Evolutionary conservation across 2,888 invertebrate genomes (phyloP).

Genomic region (Temnothorax ravouxi): DNA sequence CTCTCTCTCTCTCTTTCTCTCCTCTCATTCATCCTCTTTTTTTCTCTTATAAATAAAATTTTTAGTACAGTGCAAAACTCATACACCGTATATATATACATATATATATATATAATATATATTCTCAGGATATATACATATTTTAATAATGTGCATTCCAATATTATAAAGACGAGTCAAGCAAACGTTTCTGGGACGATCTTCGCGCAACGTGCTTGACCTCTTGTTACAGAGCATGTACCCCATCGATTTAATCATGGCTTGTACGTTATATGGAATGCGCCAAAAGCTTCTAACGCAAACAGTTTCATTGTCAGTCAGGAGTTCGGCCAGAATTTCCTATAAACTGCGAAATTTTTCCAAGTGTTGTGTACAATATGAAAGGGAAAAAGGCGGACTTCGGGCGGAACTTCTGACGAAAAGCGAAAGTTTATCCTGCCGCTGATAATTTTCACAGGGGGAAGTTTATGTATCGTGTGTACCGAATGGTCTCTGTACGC

Average conservation of each 20-base stretch:
- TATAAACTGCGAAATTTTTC: not conserved
- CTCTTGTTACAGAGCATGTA: constrained; percentile 63
- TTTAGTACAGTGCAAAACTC: constrained; percentile 38
- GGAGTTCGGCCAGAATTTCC: constrained; percentile 20
- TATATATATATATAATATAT: not conserved
- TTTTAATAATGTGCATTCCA: constrained; percentile 57
- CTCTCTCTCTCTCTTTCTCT: constrained; percentile 50
- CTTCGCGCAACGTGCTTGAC: constrained; percentile 77
- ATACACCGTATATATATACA: constrained; percentile 13
- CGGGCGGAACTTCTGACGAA: constrained; percentile 35
- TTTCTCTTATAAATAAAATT: constrained; percentile 33
- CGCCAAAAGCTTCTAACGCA: constrained; percentile 6
- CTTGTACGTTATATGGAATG: constrained; percentile 36
- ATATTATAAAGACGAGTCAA: constrained; percentile 52
- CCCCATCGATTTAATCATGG: constrained; percentile 61
- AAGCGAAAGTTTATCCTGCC: not conserved
- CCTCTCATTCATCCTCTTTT: not conserved
- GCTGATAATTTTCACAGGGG: constrained; percentile 3
- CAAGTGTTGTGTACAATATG: not conserved
- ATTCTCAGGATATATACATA: constrained; percentile 28
- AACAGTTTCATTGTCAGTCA: not conserved
- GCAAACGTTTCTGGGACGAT: constrained; percentile 82
- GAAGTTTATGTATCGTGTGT: constrained; percentile 18
- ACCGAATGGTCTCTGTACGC: constrained; percentile 59
- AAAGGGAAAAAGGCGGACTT: not conserved